These are phyloP conservation scores for Chiridota heheva DNA, from an alignment of 35 echinoderm and acorn worm genomes.

Conservation along the genomic window DNA sequence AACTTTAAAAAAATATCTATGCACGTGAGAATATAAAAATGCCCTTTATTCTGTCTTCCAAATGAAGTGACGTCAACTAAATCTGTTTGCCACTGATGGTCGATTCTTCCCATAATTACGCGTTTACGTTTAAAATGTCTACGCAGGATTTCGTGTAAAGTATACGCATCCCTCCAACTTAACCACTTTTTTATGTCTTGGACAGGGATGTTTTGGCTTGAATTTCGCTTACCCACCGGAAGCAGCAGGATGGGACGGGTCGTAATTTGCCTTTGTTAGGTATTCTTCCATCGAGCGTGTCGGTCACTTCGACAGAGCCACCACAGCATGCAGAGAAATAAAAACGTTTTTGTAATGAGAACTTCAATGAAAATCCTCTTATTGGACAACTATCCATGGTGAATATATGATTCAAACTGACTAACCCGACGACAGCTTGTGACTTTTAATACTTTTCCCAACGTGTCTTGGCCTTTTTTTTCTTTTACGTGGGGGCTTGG, in stretches of 20 bases:
- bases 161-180: constrained; percentile 39
- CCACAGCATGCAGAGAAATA: constrained; percentile 35
- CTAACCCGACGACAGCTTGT: neutral
- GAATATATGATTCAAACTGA: neutral
- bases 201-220: neutral
- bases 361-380: neutral
- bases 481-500: neutral
- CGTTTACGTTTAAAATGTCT: constrained; percentile 45
- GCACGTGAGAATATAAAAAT: constrained; percentile 60
- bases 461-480: neutral
- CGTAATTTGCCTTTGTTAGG: constrained; percentile 29
- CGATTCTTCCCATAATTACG: constrained; percentile 58
- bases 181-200: constrained; percentile 41
- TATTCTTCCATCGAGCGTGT: constrained; percentile 12
- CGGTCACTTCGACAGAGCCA: neutral
- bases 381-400: constrained; percentile 14
- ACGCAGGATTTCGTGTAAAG: constrained; percentile 32
- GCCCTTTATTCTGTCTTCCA: constrained; percentile 46
- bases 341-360: neutral
- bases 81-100: constrained; percentile 72
- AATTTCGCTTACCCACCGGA: constrained; percentile 35
- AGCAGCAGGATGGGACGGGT: constrained; percentile 41
- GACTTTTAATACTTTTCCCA: constrained; percentile 25
- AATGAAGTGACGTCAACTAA: constrained; percentile 53
- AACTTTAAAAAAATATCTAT: constrained; percentile 73